Evolutionary conservation across 2,797 vertebrate species (phyloP).

Genomic region (Natrix natrix): DNA sequence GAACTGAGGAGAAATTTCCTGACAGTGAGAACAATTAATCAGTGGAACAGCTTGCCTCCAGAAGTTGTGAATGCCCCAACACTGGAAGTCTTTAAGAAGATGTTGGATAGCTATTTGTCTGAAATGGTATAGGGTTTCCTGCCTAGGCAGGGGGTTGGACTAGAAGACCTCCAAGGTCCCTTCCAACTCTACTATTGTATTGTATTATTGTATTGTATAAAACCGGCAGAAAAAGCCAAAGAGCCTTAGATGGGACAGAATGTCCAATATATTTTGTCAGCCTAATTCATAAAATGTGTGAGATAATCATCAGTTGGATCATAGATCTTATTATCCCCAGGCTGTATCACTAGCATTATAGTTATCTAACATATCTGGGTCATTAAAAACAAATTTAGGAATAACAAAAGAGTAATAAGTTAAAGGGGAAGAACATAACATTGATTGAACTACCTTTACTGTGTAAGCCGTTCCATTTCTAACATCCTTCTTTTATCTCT

Average conservation of each 20-base stretch:
- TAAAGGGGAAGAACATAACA: neutral
- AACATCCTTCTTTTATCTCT: slow-evolving; percentile 1
- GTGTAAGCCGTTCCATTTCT: slow-evolving; percentile 3
- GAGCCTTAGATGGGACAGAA: neutral
- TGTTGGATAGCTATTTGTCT: too few species aligned
- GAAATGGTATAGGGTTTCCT: too few species aligned
- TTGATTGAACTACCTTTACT: neutral
- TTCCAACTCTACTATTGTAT: too few species aligned
- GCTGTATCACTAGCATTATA: neutral
- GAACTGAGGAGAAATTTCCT: too few species aligned
- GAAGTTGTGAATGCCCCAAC: too few species aligned
- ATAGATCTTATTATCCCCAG: neutral
- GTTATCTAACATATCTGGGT: neutral
- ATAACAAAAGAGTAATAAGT: neutral
- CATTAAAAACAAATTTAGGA: neutral
- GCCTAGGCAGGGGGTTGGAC: too few species aligned
- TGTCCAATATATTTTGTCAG: neutral
- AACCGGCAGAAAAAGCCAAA: neutral
- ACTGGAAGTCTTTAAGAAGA: too few species aligned
- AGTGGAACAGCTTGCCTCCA: too few species aligned
- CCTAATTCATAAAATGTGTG: neutral
- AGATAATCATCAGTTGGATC: neutral
- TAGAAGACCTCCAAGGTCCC: too few species aligned
- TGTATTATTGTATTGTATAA: too few species aligned
- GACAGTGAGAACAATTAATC: too few species aligned